Base-by-base conservation (phyloP, 2,113 vertebrate species). In the Procapra przewalskii region DNA sequence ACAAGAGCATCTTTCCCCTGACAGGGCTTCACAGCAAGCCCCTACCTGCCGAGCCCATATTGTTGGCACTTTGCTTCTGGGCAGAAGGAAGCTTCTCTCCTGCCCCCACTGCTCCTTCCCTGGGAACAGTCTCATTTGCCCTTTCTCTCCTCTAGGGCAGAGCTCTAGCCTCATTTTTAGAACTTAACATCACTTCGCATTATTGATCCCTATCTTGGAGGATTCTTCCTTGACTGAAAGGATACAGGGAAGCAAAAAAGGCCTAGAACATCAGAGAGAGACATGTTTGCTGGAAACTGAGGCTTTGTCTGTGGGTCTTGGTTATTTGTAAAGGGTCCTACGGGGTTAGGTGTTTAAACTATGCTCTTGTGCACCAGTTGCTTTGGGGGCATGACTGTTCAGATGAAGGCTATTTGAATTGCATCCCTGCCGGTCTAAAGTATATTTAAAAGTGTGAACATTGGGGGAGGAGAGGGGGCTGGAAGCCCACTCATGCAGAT, bases 401-500 rank as follows among this genome's bases (percentile, higher is more conserved):
- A 67, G 36, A 48, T 94, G 64, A 96, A 93, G 33, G 54, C 16
- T 54, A 8, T 79, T 67, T 83, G 54, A 82, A 92, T 57, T 2
- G 5, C 27, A 31, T 82, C 88, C 40, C 50, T 79, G 75, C 77
- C 52, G n/a, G 12, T 27, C 23, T 88, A 60, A 97, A 96, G 62
- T 97, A 81, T 45, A 89, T 93, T 48, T 83, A 50, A 60, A 95
- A 86, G 71, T 62, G 77, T 23, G 92, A 82, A 57, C 71, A 40
- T 11, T 62, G 87, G 88, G 88, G 85, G 88, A 90, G 84, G 21
- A 85, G 85, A 88, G 79, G 75, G 95, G 95, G 62, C 80, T 19
- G 87, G 81, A 91, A 89, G 59, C 95, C 84, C 91, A 97, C 96
- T 95, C 88, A 27, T 94, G 81, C 90, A 96, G 93, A 96, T 92